Evolutionary conservation across 2,113 vertebrate genomes (phyloP).

Genomic region (Atractosteus spatula): DNA sequence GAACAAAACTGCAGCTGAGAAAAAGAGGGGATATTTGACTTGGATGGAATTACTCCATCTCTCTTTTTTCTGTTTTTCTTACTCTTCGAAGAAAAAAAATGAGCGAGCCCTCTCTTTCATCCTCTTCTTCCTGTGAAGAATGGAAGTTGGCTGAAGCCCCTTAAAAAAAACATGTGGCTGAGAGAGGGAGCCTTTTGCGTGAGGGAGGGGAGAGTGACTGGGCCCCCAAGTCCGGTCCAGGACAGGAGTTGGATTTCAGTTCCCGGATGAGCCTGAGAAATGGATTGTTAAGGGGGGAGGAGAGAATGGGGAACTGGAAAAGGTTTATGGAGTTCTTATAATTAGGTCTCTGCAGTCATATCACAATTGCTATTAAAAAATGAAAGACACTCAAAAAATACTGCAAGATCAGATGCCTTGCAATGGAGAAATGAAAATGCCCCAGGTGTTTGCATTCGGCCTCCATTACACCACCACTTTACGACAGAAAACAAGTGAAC

Average conservation of each 20-base stretch:
- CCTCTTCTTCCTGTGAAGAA: slow-evolving; percentile 19
- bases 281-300: not conserved
- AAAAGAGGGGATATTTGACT: slow-evolving; percentile 9
- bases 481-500: slow-evolving; percentile 27
- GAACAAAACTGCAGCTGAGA: not conserved
- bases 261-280: slow-evolving; percentile 15
- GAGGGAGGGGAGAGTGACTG: not conserved
- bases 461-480: slow-evolving; percentile 15
- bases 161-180: slow-evolving; percentile 21
- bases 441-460: not conserved
- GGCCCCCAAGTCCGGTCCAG: slow-evolving; percentile 5
- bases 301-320: not conserved
- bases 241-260: slow-evolving; percentile 29
- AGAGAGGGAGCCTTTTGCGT: not conserved
- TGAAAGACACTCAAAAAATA: slow-evolving; percentile 2
- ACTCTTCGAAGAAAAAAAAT: slow-evolving; percentile 20
- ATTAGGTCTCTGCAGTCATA: slow-evolving; percentile 21
- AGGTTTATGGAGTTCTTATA: not conserved
- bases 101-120: slow-evolving; percentile 12
- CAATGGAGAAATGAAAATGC: not conserved
- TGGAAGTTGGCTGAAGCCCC: slow-evolving; percentile 24
- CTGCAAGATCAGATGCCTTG: slow-evolving; percentile 2
- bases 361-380: slow-evolving; percentile 21
- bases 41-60: slow-evolving; percentile 16
- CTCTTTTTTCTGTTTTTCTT: slow-evolving; percentile 33